Evolutionary conservation across 2,797 vertebrate species (phyloP), one percentile per base, ranked within the genome.

Genomic region (Brotula barbata): DNA sequence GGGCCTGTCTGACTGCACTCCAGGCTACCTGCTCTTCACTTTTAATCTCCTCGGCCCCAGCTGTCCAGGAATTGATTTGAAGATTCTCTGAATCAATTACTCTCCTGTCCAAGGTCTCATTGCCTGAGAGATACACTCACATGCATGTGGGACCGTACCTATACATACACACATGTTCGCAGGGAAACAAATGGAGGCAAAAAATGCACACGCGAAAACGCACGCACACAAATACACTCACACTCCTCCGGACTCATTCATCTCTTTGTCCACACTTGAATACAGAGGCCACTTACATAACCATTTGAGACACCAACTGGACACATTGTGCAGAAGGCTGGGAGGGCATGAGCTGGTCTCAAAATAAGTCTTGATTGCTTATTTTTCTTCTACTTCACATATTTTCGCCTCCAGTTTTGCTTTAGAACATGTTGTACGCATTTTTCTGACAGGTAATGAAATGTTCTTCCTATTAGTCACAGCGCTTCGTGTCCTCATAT

Each of bases 51-150:
- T 78, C 70, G 71, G 90, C 81, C 90, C 85, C 90, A 91, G 92
- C 91, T 91, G 91, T 91, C 90, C 86, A 74, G 82, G 88, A 92
- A 93, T 92, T 92, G 91, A 93, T 93, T 91, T 87, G 89, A 90
- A 90, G 89, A 92, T 92, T 91, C 90, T 91, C 89, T 86, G 90
- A 93, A 93, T 93, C 91, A 92, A 93, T 93, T 92, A 91, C 90
- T 87, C 73, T 84, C 70, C 86, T 87, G 87, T 91, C 90, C 87
- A 89, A 90, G 90, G 89, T 90, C 89, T 91, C 85, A 83, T 83
- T 87, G 88, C 87, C 69, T 68, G 73, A 68, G 82, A 90, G 83
- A 86, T 82, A 74, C 59, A 77, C 86, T 78, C 78, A 74, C 55
- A 60, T 78, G 52, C 70, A 74, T 67, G 48, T 40, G 59, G 33